Percentiles rank a stretch among this genome's conserved stretches.
These are phyloP conservation scores for Lissocephala sabroskyi DNA, from an alignment of 2,888 invertebrate species.

Conservation along the genomic window DNA sequence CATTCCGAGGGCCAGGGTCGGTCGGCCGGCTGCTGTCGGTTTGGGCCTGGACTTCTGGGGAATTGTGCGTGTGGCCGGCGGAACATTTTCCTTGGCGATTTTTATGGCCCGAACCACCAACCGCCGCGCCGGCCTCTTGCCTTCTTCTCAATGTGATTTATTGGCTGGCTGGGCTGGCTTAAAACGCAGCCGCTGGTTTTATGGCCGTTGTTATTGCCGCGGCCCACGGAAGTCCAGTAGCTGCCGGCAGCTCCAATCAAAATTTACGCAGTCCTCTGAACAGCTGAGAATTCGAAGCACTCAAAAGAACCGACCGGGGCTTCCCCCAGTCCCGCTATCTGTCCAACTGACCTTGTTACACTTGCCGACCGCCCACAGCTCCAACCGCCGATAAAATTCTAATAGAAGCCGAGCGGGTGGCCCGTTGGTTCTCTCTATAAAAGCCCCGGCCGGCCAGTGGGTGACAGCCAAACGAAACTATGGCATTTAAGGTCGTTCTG, in stretches of 20 bases:
- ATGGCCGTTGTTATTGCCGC: no score
- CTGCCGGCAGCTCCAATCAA: no score
- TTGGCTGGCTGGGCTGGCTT: constrained; percentile 31
- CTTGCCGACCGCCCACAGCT: constrained; percentile 35
- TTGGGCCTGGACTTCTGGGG: constrained; percentile 38
- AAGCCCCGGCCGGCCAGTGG: constrained; percentile 1
- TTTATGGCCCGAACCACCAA: constrained; percentile 37
- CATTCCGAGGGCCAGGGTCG: constrained; percentile 25
- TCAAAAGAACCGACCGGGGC: no score
- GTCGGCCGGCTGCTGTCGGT: constrained; percentile 24
- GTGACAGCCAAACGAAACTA: no score
- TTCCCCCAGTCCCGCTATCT: no score
- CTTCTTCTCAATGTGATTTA: constrained; percentile 42
- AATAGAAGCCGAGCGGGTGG: constrained; percentile 23
- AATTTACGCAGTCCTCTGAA: no score
- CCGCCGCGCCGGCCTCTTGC: constrained; percentile 2
- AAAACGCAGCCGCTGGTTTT: constrained; percentile 47
- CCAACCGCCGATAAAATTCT: constrained; percentile 36
- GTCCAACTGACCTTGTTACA: constrained; percentile 35
- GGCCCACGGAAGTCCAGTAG: no score
- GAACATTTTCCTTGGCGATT: constrained; percentile 42
- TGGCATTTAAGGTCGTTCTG: constrained; percentile 18
- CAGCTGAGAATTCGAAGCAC: no score
- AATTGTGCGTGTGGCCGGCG: constrained; percentile 62
- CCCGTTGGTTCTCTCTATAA: constrained; percentile 31